A percentile compares a stretch with the other conserved stretches of the same genome.
Conservation (phyloP, 2,888 invertebrate genomes). For the Mesorhabditis spiculigera region DNA sequence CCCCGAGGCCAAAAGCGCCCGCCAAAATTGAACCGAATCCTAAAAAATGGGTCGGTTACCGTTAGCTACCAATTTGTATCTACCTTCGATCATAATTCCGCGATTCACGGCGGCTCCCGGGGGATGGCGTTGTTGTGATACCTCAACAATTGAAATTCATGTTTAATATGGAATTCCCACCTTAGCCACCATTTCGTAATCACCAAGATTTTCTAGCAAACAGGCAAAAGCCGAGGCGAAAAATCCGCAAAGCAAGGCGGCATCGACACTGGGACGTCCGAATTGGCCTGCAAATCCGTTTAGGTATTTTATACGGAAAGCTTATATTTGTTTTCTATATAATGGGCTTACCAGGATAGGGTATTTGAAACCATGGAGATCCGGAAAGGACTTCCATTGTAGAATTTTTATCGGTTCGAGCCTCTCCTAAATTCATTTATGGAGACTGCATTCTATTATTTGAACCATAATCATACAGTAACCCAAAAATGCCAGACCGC, state of each 20-base stretch:
- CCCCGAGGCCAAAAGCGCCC: slow-evolving; percentile 40
- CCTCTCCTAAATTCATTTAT: slow-evolving; percentile 16
- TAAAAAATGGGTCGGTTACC: slow-evolving; percentile 25
- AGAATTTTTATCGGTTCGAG: slow-evolving; percentile 42
- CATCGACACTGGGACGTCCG: slow-evolving; percentile 31
- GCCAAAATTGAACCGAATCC: slow-evolving; percentile 38
- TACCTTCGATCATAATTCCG: slow-evolving; percentile 38
- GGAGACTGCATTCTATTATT: too few relatives aligned
- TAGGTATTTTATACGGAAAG: too few relatives aligned
- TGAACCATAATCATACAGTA: background rate
- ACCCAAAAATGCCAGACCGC: background rate
- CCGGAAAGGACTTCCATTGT: slow-evolving; percentile 33
- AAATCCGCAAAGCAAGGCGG: slow-evolving; percentile 39
- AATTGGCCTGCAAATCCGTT: slow-evolving; percentile 18
- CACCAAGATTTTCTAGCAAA: slow-evolving; percentile 44
- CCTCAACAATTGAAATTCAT: slow-evolving; percentile 23
- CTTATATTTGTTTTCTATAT: too few relatives aligned
- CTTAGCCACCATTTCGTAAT: slow-evolving; percentile 17
- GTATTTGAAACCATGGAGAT: slow-evolving; percentile 48
- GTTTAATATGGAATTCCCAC: slow-evolving; percentile 9
- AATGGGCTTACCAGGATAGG: slow-evolving; percentile 33
- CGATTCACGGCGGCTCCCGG: slow-evolving; percentile 29
- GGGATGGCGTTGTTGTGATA: slow-evolving; percentile 30
- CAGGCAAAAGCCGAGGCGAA: slow-evolving; percentile 43
- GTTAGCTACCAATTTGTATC: slow-evolving; percentile 11